These are phyloP conservation scores for Elephantulus edwardii DNA, from an alignment of 2,113 vertebrate species.

Conservation along the genomic window DNA sequence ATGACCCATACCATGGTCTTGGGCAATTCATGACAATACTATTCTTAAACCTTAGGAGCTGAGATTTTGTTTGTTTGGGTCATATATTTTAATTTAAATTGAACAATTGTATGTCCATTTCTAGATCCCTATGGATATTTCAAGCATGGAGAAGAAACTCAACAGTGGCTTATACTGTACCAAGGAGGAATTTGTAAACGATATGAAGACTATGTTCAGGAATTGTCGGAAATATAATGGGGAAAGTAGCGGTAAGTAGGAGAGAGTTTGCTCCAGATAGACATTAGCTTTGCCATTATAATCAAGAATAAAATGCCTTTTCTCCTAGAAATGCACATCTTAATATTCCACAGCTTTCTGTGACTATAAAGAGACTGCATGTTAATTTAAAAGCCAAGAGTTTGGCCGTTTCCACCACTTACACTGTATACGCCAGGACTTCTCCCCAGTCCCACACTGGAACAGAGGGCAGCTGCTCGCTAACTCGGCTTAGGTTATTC, in stretches of 20 bases:
- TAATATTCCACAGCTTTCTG: neutral
- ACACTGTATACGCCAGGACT: neutral
- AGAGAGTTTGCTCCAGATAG: neutral
- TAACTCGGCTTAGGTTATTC: neutral
- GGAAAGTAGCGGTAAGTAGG: slow-evolving; percentile 93
- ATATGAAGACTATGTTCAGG: slow-evolving; percentile 98
- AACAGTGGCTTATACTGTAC: slow-evolving; percentile 93
- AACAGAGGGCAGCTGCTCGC: neutral
- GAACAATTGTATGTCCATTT: neutral
- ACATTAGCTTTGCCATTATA: neutral
- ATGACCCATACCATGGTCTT: neutral
- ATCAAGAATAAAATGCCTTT: neutral
- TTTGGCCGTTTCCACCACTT: neutral
- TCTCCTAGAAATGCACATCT: neutral
- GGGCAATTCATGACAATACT: neutral
- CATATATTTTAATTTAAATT: neutral
- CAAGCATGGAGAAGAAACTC: slow-evolving; percentile 96
- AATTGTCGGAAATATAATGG: slow-evolving; percentile 98
- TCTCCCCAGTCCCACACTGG: neutral
- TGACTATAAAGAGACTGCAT: neutral
- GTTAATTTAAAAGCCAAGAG: neutral
- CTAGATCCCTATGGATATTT: slow-evolving; percentile 98
- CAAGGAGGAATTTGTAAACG: slow-evolving; percentile 96
- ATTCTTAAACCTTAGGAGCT: neutral
- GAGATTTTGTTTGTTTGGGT: neutral